Evolutionary conservation across 2,113 vertebrate genomes (phyloP), one percentile per base, ranked within the genome.

Genomic region (Trichomycterus rosablanca): DNA sequence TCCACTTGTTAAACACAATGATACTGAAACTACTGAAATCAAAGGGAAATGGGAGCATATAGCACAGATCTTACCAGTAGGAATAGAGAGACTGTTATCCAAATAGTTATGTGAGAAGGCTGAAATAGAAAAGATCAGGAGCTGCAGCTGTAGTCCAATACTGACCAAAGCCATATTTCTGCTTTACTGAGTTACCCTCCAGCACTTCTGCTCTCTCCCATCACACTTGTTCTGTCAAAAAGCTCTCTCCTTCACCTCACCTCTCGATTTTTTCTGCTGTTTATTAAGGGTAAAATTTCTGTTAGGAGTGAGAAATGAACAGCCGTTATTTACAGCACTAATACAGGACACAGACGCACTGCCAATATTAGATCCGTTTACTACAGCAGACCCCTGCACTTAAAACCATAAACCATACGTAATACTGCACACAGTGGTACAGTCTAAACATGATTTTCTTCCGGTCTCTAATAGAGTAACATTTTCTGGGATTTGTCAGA

Each of bases 361-460:
- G 62, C 63, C 69, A 66, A 62, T 44, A 62, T 66, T 71, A 62
- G 59, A 19, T n/a, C 26, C 44, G 2, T 35, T 32, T 35, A 51
- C 40, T 39, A 40, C 56, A 16, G 43, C 56, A 23, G 12, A 23
- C 19, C 51, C 14, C 16, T 19, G 18, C 5, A 11, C 19, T 28
- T 53, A 28, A 16, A 18, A 19, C 2, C 28, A 20, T 35, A 12
- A 11, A 6, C 34, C 32, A 37, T 18, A 8, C 12, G 32, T 16
- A n/a, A 54, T 22, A 34, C 32, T 19, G 30, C 7, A 54, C 19
- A 37, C 7, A 54, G 15, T 5, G 32, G 1, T 1, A 54, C 30
- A 37, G 18, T 19, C 51, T 54, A 54, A 54, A 54, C 30, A 54
- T 54, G 37, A 32, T 22, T 15, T 22, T 24, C 35, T 42, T 37